phyloP scores from a whole-genome alignment of 2,888 invertebrate species.

The Scaeva pyrastri region DNA sequence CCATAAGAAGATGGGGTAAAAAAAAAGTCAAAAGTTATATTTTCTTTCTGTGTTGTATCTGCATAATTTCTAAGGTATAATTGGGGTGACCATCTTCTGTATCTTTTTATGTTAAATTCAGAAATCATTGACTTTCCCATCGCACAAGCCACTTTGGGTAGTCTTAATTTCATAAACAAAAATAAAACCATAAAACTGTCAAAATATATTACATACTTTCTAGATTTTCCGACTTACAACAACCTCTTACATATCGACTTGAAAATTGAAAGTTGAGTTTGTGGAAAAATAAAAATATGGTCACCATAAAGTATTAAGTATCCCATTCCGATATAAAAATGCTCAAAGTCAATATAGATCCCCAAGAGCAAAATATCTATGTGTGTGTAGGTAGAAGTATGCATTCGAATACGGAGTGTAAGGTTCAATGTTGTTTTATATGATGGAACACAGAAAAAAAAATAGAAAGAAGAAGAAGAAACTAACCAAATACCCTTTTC shows the following conservation, averaged over 20 bases:
- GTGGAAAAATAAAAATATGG: neutral
- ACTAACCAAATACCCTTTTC: neutral
- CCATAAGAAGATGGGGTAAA: neutral
- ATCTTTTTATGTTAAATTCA: no score
- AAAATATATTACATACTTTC: neutral
- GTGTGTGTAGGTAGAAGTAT: no score
- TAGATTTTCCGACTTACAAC: neutral
- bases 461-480: neutral
- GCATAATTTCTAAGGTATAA: constrained; percentile 1
- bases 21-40: constrained; percentile 4
- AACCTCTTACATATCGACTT: neutral
- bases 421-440: constrained; percentile 28
- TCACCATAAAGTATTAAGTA: constrained; percentile 4
- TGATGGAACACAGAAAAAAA: constrained; percentile 11
- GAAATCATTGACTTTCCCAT: no score
- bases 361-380: constrained; percentile 3
- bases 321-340: constrained; percentile 28
- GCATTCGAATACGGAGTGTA: neutral
- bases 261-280: neutral
- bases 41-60: constrained; percentile 2
- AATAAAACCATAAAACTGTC: no score
- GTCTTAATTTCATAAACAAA: no score
- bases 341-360: constrained; percentile 31
- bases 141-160: no score
- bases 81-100: neutral